phyloP scores from a whole-genome alignment of 2,888 invertebrate species.

The Phengaris arion region DNA sequence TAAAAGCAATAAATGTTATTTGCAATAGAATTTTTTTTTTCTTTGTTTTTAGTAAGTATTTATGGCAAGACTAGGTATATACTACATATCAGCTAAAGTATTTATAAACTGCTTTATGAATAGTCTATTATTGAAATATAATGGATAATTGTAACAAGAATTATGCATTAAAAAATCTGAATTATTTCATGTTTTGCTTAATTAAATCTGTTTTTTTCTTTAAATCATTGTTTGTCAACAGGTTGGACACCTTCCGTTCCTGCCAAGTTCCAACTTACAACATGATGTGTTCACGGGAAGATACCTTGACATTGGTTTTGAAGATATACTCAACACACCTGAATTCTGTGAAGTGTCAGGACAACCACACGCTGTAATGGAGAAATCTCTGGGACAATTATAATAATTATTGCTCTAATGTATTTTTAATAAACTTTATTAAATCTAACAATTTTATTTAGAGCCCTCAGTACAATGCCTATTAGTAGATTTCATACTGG shows the following conservation, averaged over 20 bases:
- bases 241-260: conserved; percentile 83
- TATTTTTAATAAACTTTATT: conserved; percentile 9
- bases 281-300: conserved; percentile 85
- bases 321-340: conserved; percentile 86
- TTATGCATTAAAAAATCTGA: not conserved
- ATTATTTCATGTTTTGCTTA: not conserved
- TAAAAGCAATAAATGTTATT: too few relatives aligned
- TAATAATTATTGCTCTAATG: conserved; percentile 24
- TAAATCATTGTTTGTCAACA: conserved; percentile 46
- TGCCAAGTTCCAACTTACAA: conserved; percentile 85
- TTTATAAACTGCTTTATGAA: too few relatives aligned
- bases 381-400: conserved; percentile 84
- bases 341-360: conserved; percentile 87
- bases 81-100: too few relatives aligned
- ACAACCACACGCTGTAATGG: conserved; percentile 91
- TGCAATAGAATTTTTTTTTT: too few relatives aligned
- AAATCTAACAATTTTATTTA: not conserved
- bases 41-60: too few relatives aligned
- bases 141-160: not conserved
- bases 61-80: too few relatives aligned
- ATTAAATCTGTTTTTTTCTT: conserved; percentile 24
- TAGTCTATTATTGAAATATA: too few relatives aligned
- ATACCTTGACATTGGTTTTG: conserved; percentile 87
- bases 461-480: not conserved
- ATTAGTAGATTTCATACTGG: not conserved